phyloP scores from a whole-genome alignment of 1,140 invertebrate species.

The Drosophila rhopaloa region DNA sequence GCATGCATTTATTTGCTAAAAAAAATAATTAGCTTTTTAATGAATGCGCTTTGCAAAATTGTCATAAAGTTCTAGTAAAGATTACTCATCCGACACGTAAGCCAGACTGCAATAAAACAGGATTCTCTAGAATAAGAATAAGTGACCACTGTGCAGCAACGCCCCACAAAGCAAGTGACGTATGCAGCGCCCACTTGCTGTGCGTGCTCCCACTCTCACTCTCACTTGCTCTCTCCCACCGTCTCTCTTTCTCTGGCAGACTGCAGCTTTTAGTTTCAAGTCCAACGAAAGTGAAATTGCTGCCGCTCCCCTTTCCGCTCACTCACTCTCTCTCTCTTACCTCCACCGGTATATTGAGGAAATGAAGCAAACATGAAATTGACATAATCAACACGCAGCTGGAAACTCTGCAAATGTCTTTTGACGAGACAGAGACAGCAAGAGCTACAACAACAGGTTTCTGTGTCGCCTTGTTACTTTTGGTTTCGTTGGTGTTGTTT shows the following conservation, averaged over 20 bases:
- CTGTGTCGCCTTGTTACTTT: constrained; percentile 68
- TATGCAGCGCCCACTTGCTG: constrained; percentile 45
- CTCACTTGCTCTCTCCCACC: constrained; percentile 12
- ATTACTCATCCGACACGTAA: too few species aligned
- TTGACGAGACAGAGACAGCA: constrained; percentile 22
- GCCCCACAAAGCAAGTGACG: constrained; percentile 25
- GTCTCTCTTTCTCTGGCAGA: constrained; percentile 6
- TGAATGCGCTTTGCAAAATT: too few species aligned
- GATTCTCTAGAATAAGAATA: background rate
- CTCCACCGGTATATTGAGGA: constrained; percentile 58
- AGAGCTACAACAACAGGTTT: constrained; percentile 62
- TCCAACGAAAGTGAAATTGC: constrained; percentile 80
- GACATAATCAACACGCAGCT: constrained; percentile 74
- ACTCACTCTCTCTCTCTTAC: background rate
- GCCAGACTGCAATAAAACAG: too few species aligned
- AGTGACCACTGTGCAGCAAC: constrained; percentile 23
- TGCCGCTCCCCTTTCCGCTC: constrained; percentile 37
- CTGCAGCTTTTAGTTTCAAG: constrained; percentile 74
- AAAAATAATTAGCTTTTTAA: too few species aligned
- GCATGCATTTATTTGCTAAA: too few species aligned
- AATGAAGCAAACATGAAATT: constrained; percentile 81
- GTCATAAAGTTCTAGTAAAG: too few species aligned
- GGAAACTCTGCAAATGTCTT: constrained; percentile 69
- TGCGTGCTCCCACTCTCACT: constrained; percentile 39
- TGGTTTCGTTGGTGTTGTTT: constrained; percentile 47